Percentiles rank a stretch among this genome's conserved stretches.
Conservation (phyloP, 2,113 vertebrate genomes). For the Columbina picui region DNA sequence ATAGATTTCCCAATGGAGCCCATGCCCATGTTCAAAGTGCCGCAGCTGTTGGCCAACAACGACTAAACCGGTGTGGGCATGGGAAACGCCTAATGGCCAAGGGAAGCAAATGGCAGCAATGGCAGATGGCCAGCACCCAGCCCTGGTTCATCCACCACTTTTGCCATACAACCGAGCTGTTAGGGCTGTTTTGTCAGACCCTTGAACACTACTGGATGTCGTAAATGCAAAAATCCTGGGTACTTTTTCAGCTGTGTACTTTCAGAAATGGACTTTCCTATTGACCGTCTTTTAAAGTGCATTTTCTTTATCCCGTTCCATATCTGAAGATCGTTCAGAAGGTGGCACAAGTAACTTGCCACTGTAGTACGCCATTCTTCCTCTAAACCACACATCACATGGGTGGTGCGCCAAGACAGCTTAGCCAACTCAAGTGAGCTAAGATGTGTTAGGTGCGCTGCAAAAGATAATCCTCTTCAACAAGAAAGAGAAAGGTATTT, state of each 20-base stretch:
- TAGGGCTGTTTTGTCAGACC: background rate
- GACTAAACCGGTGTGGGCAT: fast-evolving
- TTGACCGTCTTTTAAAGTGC: background rate
- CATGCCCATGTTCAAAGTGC: fast-evolving
- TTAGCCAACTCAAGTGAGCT: background rate
- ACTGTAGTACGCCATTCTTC: background rate
- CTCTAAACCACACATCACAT: fast-evolving
- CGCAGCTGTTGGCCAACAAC: background rate
- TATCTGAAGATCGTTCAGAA: background rate
- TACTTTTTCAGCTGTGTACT: background rate
- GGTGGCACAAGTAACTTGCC: background rate
- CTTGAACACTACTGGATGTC: background rate
- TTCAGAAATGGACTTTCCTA: background rate
- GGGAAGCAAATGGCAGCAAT: background rate
- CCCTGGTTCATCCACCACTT: background rate
- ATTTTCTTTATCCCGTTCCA: background rate
- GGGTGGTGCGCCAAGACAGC: fast-evolving
- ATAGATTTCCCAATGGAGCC: background rate
- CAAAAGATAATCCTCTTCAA: background rate
- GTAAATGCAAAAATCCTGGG: background rate
- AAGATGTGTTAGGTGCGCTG: fast-evolving
- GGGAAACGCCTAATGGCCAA: background rate
- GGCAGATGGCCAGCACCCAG: background rate
- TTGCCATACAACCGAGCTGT: background rate
- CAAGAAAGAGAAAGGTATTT: background rate